A percentile compares a stretch with the other conserved stretches of the same genome.
Conservation (phyloP, 2,888 invertebrate genomes). For the Thymelicus sylvestris region DNA sequence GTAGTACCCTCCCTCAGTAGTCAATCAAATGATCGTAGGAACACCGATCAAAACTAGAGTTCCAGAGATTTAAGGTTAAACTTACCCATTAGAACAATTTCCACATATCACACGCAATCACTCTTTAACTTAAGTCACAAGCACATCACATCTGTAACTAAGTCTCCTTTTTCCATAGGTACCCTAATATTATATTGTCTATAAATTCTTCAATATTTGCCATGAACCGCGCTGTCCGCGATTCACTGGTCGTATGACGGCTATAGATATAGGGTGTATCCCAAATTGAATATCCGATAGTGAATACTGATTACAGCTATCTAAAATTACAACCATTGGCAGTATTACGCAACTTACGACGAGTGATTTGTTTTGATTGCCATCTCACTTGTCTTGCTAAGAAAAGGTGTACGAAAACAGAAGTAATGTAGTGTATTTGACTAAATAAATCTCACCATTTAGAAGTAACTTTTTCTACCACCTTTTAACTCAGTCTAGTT, state of each 20-base stretch:
- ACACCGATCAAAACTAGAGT: too few relatives aligned
- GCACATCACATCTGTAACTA: not conserved
- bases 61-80: not conserved
- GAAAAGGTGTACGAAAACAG: not conserved
- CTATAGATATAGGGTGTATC: constrained; percentile 39
- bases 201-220: constrained; percentile 3
- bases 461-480: too few relatives aligned
- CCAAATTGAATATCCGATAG: constrained; percentile 27
- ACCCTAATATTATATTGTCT: not conserved
- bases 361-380: constrained; percentile 10
- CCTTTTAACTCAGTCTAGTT: too few relatives aligned
- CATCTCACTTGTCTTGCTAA: too few relatives aligned
- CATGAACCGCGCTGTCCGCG: constrained; percentile 15
- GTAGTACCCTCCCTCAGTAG: too few relatives aligned
- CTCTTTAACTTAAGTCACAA: not conserved
- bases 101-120: constrained; percentile 30
- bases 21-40: too few relatives aligned
- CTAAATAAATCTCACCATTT: too few relatives aligned
- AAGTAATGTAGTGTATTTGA: too few relatives aligned
- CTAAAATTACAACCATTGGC: constrained; percentile 10
- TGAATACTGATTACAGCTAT: constrained; percentile 23
- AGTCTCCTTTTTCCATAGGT: not conserved
- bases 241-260: constrained; percentile 23
- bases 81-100: constrained; percentile 43
- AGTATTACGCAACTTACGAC: constrained; percentile 24